Evolutionary conservation across 2,888 invertebrate species (phyloP), one percentile per base, ranked within the genome.

Genomic region (Myathropa florea): DNA sequence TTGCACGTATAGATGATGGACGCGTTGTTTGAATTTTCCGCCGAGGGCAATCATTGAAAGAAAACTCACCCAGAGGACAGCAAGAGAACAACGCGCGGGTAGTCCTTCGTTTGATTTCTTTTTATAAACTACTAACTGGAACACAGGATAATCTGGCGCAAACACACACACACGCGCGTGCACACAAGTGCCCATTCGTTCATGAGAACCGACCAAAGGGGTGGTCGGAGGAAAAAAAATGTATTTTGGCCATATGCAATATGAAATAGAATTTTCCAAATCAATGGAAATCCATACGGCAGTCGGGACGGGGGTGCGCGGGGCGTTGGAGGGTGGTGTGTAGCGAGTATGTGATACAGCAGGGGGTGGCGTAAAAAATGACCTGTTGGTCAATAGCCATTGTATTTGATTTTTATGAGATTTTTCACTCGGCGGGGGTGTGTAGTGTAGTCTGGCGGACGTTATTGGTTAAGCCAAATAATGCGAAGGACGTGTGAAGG

Each of bases 381-480:
- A 86, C 86, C 86, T 86, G 86, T 86, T 86, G 86, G 86, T 86
- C 75, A 70, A 75, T 57, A 33, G 65, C 57, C 46, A 55, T 86
- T 86, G 78, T 83, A 21, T 67, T 71, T 83, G 86, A 86, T 78
- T 86, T 86, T 83, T 86, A 86, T 86, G 78, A 79, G 86, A 75
- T 83, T 86, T 64, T 83, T 65, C 61, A 75, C 72, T 71, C 83
- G 60, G 75, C 70, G 78, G 86, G 86, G 18, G 67, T 12, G 23
- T 12, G 23, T 18, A 14, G 53, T 12, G 23, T 57, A 57, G 53
- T 53, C 18, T 18, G 53, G n/a, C n/a, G n/a, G 24, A 7, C 46
- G 23, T 59, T 68, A 70, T 81, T 77, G 80, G 57, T 36, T 67
- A 63, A 76, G 67, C 59, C 24, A 33, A 71, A 70, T 53, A 55